A percentile compares a stretch with the other conserved stretches of the same genome.
These are phyloP conservation scores for Drosophila paramelanica DNA, from an alignment of 2,888 invertebrate species.

Conservation along the genomic window DNA sequence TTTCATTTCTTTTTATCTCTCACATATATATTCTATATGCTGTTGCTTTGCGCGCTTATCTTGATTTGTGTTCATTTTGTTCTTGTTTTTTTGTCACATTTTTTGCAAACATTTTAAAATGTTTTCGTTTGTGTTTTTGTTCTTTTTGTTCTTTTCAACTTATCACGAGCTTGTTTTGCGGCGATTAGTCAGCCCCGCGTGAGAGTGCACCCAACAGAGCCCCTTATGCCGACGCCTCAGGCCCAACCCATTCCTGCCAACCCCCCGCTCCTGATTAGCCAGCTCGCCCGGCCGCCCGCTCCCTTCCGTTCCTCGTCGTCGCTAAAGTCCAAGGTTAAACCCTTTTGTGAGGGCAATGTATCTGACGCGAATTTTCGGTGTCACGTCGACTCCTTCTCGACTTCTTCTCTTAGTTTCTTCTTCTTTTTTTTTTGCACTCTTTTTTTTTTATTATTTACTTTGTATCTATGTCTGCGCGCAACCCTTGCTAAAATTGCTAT, in stretches of 20 bases:
- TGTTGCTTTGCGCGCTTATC: conserved; percentile 3
- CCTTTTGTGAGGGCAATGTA: conserved; percentile 59
- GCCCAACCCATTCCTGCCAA: no score
- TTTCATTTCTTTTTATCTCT: conserved; percentile 10
- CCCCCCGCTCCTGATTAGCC: no score
- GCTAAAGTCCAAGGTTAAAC: conserved; percentile 70
- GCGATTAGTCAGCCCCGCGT: conserved; percentile 39
- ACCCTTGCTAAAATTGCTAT: conserved; percentile 62
- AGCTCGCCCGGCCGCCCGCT: neutral
- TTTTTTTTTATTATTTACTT: conserved; percentile 15
- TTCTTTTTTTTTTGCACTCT: conserved; percentile 18
- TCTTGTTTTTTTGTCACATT: neutral
- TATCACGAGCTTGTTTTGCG: conserved; percentile 28
- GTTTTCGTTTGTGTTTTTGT: neutral
- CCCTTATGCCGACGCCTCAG: no score
- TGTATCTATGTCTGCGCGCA: conserved; percentile 30
- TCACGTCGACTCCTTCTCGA: conserved; percentile 16
- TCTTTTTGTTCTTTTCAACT: neutral
- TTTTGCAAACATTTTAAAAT: neutral
- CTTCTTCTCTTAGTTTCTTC: neutral
- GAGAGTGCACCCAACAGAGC: conserved; percentile 22
- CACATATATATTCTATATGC: neutral
- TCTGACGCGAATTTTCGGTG: conserved; percentile 38
- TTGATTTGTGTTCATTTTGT: neutral
- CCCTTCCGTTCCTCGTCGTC: neutral